Evolutionary conservation across 2,797 vertebrate species (phyloP).

Genomic region (Amazonetta brasiliensis): DNA sequence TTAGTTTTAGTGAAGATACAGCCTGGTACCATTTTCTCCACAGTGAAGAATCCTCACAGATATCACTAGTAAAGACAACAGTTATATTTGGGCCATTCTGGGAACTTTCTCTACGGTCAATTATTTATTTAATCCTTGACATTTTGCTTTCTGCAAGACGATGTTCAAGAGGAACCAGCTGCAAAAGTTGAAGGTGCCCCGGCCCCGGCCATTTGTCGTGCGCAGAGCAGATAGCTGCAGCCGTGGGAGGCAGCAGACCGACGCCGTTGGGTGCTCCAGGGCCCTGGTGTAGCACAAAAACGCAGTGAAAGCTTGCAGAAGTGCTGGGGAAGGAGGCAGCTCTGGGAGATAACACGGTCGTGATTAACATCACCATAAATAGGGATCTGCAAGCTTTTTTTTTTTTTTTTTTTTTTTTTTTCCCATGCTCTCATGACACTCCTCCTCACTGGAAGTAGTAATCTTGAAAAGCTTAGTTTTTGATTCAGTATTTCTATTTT

Average conservation of each 20-base stretch:
- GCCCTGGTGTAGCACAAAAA: neutral
- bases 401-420: neutral
- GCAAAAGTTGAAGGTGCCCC: neutral
- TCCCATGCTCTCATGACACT: slow-evolving; percentile 1
- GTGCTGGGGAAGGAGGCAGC: neutral
- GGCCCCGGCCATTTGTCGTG: neutral
- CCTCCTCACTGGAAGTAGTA: slow-evolving; percentile 54
- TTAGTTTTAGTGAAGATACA: neutral
- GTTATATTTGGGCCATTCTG: neutral
- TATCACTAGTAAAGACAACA: neutral
- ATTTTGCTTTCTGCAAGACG: neutral
- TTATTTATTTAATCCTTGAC: neutral
- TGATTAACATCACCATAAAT: slow-evolving; percentile 29
- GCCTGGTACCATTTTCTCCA: neutral
- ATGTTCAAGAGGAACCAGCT: neutral
- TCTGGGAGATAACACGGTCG: neutral
- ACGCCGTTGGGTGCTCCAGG: neutral
- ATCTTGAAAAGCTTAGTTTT: neutral
- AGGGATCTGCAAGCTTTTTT: neutral
- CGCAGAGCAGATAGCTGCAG: neutral
- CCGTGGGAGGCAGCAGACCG: rapidly evolving
- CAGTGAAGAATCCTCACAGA: neutral
- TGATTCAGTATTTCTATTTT: slow-evolving; percentile 37
- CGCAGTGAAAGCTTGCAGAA: neutral
- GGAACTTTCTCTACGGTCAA: neutral